Base-by-base conservation (phyloP, 2,113 vertebrate species). In the Lepidothrix coronata region DNA sequence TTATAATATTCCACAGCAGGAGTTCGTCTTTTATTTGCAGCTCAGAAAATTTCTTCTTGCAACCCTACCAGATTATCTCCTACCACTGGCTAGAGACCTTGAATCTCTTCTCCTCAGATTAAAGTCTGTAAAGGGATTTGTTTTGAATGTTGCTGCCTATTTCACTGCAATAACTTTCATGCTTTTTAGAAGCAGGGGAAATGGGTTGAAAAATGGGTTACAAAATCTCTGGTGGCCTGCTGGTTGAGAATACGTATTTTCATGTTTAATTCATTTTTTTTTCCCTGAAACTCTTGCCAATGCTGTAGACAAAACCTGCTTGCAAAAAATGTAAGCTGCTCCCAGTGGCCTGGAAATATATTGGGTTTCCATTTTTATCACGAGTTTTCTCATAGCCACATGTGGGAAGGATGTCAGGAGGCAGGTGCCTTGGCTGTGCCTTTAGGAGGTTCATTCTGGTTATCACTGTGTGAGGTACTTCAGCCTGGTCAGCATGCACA, bases 61-160 rank as follows among this genome's bases (percentile, higher is more conserved):
- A 43, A 24, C 66, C 30, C 92, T 62, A 52, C 43, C 68, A 83
- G 89, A 91, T 96, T 97, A 95, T 93, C 82, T 94, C 85, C 89
- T 95, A 57, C 77, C 14, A 27, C 33, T 88, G 89, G 74, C 2
- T 4, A 91, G 85, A 95, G 83, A 71, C 39, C 67, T 93, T 30
- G 46, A 44, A 68, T 83, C 48, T 89, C 91, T 95, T 95, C 95
- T 94, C 83, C 76, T 95, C 71, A 93, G 74, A 96, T 90, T 95
- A 87, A 94, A 83, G 83, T 89, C 83, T 92, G 25, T 61, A 93
- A 95, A 86, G 83, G 59, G 43, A 75, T 94, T 97, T 97, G 72
- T 83, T 97, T 89, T 63, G 81, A 95, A 88, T 0, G 4, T 92
- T 81, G 68, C 63, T 93, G 86, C 65, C 70, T 91, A 63, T 85